Evolutionary conservation across 2,888 invertebrate genomes (phyloP), one percentile per base, ranked within the genome.

Genomic region (Esperia sulphurella): DNA sequence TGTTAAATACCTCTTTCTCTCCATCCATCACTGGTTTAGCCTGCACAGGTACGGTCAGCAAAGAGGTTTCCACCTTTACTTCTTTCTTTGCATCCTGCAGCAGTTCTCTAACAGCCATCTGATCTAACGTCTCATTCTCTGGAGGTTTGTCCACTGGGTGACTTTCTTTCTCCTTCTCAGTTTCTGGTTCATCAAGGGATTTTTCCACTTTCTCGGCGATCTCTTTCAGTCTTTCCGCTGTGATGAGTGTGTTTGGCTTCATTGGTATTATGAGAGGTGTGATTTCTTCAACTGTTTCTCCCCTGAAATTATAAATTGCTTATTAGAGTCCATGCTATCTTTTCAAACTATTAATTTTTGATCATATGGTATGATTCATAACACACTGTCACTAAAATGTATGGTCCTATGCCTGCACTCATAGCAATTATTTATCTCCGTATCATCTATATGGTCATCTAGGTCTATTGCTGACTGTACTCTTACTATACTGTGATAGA

Each of bases 81-180:
- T 74, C 65, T 33, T 87, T 82, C 21, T 81, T 83, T 0, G 90
- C 78, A 65, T 93, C 94, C 57, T 92, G 90, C 41, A 96, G 66
- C 31, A 96, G 80, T 80, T 96, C 95, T 53, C 92, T 88, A 0
- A 93, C 93, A 14, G 95, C 96, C 73, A 94, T 92, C 71, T 95
- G 92, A 50, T 96, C 95, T 21, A 87, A 50, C 0, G 79, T 75
- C 63, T 71, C 83, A 77, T 75, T 76, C 55, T 71, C 63, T 8
- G 67, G 53, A 63, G 73, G 7, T 64, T 57, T 47, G 8, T 54
- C 49, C n/a, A 48, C 44, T 13, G 29, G 52, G 7, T 45, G 43
- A 8, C 42, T 30, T 8, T 45, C 55, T 12, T 75, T 64, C 43
- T 80, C 75, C 35, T 76, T 77, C 40, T 75, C 74, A 21, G 21